A percentile compares a stretch with the other conserved stretches of the same genome.
Conservation (phyloP, 2,888 invertebrate species). For the Dynastes tityus region DNA sequence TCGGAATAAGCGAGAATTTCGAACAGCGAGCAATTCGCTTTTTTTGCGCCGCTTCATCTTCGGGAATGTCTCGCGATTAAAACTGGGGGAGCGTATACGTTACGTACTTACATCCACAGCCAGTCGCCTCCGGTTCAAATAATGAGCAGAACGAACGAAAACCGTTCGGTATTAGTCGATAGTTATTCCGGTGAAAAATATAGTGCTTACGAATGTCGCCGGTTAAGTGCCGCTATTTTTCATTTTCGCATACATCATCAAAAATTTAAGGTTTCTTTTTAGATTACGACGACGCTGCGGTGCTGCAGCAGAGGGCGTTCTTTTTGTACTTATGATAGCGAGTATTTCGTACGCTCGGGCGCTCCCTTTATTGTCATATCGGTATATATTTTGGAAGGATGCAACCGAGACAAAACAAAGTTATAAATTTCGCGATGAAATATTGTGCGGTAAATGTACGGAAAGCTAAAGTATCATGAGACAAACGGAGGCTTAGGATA, state of each 20-base stretch:
- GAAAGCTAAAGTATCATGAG: no score
- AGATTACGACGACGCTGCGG: background rate
- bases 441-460: background rate
- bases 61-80: no score
- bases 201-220: constrained; percentile 21
- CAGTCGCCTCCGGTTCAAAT: background rate
- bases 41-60: no score
- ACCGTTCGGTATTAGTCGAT: constrained; percentile 14
- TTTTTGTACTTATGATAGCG: background rate
- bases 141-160: constrained; percentile 12
- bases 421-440: constrained; percentile 35
- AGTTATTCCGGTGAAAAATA: constrained; percentile 33
- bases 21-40: no score
- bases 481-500: no score
- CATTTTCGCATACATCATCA: constrained; percentile 46
- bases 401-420: constrained; percentile 27
- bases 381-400: constrained; percentile 28
- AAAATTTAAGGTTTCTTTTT: constrained; percentile 45
- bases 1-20: no score
- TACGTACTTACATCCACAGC: no score
- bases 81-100: no score
- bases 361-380: constrained; percentile 34
- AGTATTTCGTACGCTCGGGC: background rate
- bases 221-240: constrained; percentile 47
- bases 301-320: background rate